Evolutionary conservation across 2,113 vertebrate genomes (phyloP).

Genomic region (Ellobius talpinus): DNA sequence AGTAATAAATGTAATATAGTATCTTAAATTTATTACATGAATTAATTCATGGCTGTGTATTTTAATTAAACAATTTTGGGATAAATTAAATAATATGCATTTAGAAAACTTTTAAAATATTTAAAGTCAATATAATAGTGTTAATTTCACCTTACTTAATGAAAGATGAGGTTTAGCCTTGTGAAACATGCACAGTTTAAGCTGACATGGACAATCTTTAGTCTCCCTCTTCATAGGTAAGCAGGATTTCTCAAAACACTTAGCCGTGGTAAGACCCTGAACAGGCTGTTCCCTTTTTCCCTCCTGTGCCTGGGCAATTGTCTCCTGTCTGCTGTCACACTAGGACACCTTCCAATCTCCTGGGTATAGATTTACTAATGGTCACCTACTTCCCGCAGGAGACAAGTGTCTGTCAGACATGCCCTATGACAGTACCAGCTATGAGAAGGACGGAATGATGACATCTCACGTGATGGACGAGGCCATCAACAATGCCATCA

Average conservation of each 20-base stretch:
- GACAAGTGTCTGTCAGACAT: conserved; percentile 95
- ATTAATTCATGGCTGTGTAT: not conserved
- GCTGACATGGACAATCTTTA: rapidly evolving
- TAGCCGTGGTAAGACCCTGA: rapidly evolving
- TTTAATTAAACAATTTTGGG: not conserved
- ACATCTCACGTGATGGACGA: conserved; percentile 98
- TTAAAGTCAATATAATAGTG: not conserved
- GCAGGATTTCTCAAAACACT: not conserved
- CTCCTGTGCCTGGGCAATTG: not conserved
- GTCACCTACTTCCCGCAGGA: conserved; percentile 86
- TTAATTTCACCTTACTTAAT: not conserved
- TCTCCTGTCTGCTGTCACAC: not conserved
- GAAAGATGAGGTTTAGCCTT: not conserved
- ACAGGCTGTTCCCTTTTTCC: not conserved
- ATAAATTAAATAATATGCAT: not conserved
- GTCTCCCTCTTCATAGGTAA: not conserved
- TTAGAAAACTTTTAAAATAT: not conserved
- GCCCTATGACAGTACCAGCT: conserved; percentile 91
- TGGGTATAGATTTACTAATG: not conserved
- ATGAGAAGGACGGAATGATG: conserved; percentile 94
- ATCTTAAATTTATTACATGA: not conserved
- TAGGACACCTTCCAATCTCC: rapidly evolving
- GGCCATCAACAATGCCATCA: conserved; percentile 99
- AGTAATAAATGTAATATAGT: not conserved
- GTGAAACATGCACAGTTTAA: not conserved